Percentiles rank a stretch among this genome's conserved stretches.
Evolutionary conservation across 92 coral and sea anemone species (phyloP).

Genomic region (Scolanthus callimorphus): DNA sequence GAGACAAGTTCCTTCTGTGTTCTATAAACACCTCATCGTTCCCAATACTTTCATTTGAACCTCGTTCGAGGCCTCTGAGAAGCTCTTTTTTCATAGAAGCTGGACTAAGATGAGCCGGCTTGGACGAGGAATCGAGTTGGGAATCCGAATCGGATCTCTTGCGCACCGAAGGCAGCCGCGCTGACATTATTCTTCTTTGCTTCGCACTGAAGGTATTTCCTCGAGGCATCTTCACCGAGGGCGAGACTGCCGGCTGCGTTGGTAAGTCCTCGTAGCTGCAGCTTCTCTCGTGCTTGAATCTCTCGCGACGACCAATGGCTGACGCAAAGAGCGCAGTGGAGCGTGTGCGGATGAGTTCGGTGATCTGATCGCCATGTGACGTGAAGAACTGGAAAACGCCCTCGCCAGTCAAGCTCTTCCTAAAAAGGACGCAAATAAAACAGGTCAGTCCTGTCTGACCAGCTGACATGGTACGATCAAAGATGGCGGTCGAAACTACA

Average conservation of each 20-base stretch:
- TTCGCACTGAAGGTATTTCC: not conserved
- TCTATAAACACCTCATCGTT: not conserved
- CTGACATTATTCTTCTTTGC: not conserved
- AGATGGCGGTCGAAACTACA: too few species aligned
- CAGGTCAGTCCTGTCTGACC: too few species aligned
- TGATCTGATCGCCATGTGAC: constrained; percentile 51
- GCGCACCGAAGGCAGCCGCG: not conserved
- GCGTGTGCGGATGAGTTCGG: constrained; percentile 47
- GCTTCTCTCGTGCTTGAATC: constrained; percentile 25
- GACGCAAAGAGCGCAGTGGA: constrained; percentile 35
- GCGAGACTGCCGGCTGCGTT: not conserved
- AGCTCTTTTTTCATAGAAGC: not conserved
- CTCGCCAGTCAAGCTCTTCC: constrained; percentile 76
- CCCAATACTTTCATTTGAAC: not conserved
- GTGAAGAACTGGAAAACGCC: constrained; percentile 83
- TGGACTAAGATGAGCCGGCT: not conserved
- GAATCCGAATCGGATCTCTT: not conserved
- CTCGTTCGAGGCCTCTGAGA: not conserved
- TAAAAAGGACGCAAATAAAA: too few species aligned
- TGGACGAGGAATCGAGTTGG: not conserved
- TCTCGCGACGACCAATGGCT: constrained; percentile 42
- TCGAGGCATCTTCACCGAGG: not conserved
- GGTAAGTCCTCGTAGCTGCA: constrained; percentile 20
- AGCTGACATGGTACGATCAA: too few species aligned
- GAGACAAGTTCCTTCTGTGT: not conserved